A percentile compares a stretch with the other conserved stretches of the same genome.
These are phyloP conservation scores for Nymphalis polychloros DNA, from an alignment of 2,888 invertebrate genomes.

Conservation along the genomic window DNA sequence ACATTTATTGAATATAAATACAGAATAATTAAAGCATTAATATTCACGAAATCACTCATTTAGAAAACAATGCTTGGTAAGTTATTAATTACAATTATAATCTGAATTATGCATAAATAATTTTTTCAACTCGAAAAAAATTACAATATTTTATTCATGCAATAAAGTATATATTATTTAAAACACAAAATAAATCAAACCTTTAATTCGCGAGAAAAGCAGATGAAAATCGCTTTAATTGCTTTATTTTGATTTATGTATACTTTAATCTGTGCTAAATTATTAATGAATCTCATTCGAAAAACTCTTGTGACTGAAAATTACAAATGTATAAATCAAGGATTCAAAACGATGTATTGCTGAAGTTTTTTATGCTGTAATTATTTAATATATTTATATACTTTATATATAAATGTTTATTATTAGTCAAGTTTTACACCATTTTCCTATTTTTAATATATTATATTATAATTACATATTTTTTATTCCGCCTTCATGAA, in stretches of 20 bases:
- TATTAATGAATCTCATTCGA: not conserved
- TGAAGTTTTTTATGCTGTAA: too few species aligned
- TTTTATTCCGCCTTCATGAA: too few species aligned
- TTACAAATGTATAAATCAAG: too few species aligned
- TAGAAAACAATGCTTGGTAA: not conserved
- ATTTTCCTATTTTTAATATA: too few species aligned
- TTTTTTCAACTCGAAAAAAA: not conserved
- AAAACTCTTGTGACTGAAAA: not conserved
- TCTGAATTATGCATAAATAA: not conserved
- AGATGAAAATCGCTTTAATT: not conserved
- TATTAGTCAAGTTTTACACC: too few species aligned
- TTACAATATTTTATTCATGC: not conserved
- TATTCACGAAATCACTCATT: not conserved
- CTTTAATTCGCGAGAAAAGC: not conserved
- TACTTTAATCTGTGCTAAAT: not conserved
- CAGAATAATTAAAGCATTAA: not conserved
- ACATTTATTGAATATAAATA: not conserved
- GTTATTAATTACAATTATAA: not conserved
- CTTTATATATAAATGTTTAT: too few species aligned
- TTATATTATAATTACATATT: too few species aligned
- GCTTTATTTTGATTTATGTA: not conserved
- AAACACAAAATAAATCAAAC: not conserved
- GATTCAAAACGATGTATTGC: too few species aligned
- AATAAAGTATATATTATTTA: not conserved
- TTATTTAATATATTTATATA: too few species aligned